Evolutionary conservation across 2,113 vertebrate species (phyloP).

Genomic region (Ailuropoda melanoleuca): DNA sequence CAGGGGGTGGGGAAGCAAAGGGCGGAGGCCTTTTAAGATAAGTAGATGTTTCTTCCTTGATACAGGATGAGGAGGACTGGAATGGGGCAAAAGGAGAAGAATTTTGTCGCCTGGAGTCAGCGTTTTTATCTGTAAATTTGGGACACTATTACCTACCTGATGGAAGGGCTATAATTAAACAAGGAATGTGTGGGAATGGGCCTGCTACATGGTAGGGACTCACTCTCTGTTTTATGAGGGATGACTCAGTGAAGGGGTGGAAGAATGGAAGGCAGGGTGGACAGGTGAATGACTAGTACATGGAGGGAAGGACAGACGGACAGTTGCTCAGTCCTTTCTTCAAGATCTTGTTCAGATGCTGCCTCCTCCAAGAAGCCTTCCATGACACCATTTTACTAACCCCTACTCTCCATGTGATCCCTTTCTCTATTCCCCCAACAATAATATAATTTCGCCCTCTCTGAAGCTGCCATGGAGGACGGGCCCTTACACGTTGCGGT

Average conservation of each 20-base stretch:
- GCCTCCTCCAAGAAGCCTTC: neutral
- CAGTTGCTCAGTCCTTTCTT: neutral
- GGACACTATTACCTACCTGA: neutral
- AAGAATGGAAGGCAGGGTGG: neutral
- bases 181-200: neutral
- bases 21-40: neutral
- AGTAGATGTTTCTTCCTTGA: neutral
- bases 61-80: neutral
- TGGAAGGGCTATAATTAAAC: neutral
- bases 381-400: neutral
- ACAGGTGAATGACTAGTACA: neutral
- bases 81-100: conserved; percentile 8
- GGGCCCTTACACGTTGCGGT: too few species aligned
- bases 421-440: neutral
- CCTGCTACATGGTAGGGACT: neutral
- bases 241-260: neutral
- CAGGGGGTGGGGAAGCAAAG: neutral
- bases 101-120: neutral
- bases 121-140: neutral
- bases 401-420: too few species aligned
- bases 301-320: too few species aligned
- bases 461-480: neutral
- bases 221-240: neutral
- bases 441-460: neutral
- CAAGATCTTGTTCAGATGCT: neutral